Evolutionary conservation across 2,113 vertebrate genomes (phyloP).

Genomic region (Laticauda colubrina): DNA sequence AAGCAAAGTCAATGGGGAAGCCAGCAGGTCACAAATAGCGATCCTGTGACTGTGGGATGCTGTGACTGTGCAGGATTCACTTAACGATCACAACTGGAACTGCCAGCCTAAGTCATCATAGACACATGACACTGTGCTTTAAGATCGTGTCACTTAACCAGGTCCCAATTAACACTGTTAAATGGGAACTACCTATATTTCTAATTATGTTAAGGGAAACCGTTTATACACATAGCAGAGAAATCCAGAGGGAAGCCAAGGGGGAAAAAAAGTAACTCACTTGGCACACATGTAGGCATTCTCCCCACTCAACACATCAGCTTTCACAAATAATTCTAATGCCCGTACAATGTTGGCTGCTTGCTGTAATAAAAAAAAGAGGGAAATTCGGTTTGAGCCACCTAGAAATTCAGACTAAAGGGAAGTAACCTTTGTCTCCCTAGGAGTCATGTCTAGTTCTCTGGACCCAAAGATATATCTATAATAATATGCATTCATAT

Average conservation of each 20-base stretch:
- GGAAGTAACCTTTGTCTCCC: neutral
- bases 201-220: neutral
- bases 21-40: neutral
- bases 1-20: neutral
- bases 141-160: neutral
- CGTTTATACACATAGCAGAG: neutral
- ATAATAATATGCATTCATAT: neutral
- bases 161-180: neutral
- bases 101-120: neutral
- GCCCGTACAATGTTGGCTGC: slow-evolving; percentile 83
- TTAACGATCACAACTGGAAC: neutral
- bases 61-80: neutral
- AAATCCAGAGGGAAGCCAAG: neutral
- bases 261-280: slow-evolving; percentile 70
- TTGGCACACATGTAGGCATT: slow-evolving; percentile 94
- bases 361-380: slow-evolving; percentile 73
- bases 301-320: slow-evolving; percentile 88
- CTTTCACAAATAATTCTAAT: slow-evolving; percentile 89
- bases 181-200: neutral
- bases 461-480: neutral
- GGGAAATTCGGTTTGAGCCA: neutral
- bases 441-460: neutral
- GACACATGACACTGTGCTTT: neutral
- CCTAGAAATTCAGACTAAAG: neutral
- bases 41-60: neutral